Evolutionary conservation across 2,113 vertebrate species (phyloP), one percentile per base, ranked within the genome.

Genomic region (Stigmatopora nigra): DNA sequence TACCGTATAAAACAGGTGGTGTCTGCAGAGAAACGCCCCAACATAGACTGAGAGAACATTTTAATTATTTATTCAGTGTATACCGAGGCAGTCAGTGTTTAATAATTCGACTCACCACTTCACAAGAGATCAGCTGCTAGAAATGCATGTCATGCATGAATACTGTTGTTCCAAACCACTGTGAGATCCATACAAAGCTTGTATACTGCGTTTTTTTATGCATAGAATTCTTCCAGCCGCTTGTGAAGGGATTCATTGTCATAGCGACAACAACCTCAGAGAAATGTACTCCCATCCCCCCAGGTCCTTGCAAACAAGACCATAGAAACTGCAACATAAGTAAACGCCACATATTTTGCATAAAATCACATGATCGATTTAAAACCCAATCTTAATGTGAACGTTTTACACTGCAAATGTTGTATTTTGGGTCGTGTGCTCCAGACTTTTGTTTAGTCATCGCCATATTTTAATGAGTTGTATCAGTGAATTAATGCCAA

Each of bases 291-390:
- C 59, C 59, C 59, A 0, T 20, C 49, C 35, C 17, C 47, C 17
- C 13, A 25, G 1, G 14, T 60, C 31, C 2, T 61, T n/a, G 17
- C 10, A 41, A 59, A 58, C 62, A 71, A 25, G 59, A n/a, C 72
- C 22, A 63, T 53, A 47, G 67, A 73, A 82, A 79, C 71, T 81
- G 72, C 61, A 71, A 22, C 44, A 55, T 0, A 63, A 75, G 31
- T n/a, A 67, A 62, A 22, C 58, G 69, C 48, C 70, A 31, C 60
- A 68, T 71, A 12, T 45, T 69, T 73, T n/a, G 55, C 41, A 67
- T 63, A 38, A 47, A 73, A 59, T 72, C 72, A 82, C 67, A 77
- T 73, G 46, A 62, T 68, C 69, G 76, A 75, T 81, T 76, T 83
- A 84, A 82, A 83, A 76, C 31, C 22, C 25, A 1, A 62, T 63